Conservation (phyloP, 2,797 vertebrate genomes). For the Bovichtus diacanthus region DNA sequence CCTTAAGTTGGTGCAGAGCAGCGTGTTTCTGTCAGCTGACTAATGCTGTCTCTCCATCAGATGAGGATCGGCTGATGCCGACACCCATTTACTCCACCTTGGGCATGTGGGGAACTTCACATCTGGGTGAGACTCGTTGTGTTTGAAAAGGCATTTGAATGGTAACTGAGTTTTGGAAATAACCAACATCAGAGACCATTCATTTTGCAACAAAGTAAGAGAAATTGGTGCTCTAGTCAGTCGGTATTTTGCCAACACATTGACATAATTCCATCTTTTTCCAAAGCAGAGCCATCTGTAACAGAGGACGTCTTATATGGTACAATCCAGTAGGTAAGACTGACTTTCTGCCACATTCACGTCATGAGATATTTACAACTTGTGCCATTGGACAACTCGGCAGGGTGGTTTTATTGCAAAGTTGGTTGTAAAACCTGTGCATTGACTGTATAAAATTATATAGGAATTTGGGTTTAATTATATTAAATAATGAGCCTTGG, state of each 20-base stretch:
- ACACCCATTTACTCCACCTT: accelerated
- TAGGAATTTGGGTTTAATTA: not conserved
- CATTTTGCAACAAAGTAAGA: no score
- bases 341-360: not conserved
- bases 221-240: not conserved
- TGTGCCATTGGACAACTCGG: not conserved
- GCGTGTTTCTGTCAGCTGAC: not conserved
- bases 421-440: no score
- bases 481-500: not conserved
- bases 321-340: not conserved
- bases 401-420: no score
- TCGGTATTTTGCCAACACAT: not conserved
- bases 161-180: not conserved
- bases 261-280: not conserved
- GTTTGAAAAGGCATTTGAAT: not conserved
- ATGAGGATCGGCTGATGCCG: not conserved
- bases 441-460: not conserved
- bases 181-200: not conserved
- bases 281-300: not conserved
- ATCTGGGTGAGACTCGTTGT: constrained; percentile 6
- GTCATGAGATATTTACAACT: not conserved
- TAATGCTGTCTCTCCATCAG: not conserved
- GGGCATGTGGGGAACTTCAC: not conserved
- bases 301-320: not conserved
- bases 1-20: not conserved